Conservation (phyloP, 2,113 vertebrate species). For the Rhipidura dahli region DNA sequence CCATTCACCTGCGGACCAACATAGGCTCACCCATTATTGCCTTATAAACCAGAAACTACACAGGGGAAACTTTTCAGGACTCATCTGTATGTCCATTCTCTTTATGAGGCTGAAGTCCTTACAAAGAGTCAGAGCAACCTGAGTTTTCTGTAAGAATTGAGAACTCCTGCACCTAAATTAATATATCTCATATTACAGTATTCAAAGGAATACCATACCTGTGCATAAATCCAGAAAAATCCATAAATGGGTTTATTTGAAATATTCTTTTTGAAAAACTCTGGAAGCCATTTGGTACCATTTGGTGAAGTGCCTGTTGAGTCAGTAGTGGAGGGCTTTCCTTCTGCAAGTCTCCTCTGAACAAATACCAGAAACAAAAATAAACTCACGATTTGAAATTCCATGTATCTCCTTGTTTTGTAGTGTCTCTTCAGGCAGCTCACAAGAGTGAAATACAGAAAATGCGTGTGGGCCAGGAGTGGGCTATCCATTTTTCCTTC, state of each 20-base stretch:
- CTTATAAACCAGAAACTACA: background rate
- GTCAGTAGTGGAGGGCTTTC: background rate
- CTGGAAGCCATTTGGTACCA: background rate
- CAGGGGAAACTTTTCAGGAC: background rate
- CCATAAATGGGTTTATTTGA: background rate
- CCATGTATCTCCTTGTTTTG: background rate
- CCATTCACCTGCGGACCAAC: background rate
- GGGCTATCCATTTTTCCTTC: background rate
- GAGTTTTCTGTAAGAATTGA: background rate
- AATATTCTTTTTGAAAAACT: background rate
- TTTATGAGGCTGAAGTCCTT: background rate
- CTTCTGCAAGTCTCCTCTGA: background rate
- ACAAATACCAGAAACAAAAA: background rate
- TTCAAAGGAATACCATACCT: accelerated
- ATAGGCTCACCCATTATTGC: background rate
- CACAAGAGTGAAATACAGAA: background rate
- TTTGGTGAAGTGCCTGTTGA: background rate
- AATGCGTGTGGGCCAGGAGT: background rate
- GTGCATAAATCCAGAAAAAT: background rate
- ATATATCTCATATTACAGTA: background rate
- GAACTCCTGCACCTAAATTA: background rate
- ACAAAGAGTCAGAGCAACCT: background rate
- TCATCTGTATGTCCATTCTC: background rate
- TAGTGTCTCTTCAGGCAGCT: background rate
- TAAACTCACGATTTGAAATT: background rate